Conservation (phyloP, 2,797 vertebrate genomes). For the Vespertilio murinus region DNA sequence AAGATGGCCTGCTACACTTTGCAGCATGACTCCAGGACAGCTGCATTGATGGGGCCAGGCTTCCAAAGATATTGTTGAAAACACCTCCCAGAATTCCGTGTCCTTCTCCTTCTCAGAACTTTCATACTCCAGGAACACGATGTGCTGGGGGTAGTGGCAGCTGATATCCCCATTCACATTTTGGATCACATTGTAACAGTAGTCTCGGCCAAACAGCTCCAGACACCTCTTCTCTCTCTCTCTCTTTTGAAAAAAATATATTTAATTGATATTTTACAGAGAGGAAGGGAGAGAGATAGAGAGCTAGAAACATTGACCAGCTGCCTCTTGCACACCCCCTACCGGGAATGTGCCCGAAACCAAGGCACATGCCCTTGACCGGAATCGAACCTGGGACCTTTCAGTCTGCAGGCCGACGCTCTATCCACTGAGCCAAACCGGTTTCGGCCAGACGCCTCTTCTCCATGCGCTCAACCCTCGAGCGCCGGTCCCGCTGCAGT, state of each 20-base stretch:
- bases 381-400: too few species aligned
- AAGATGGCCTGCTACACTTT: neutral
- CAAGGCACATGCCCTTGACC: too few species aligned
- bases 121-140: slow-evolving; percentile 95
- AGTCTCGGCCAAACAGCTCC: slow-evolving; percentile 95
- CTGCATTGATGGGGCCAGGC: neutral
- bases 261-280: too few species aligned
- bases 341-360: too few species aligned
- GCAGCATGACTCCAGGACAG: neutral
- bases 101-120: slow-evolving; percentile 89
- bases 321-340: too few species aligned
- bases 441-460: too few species aligned
- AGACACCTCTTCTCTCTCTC: too few species aligned
- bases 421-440: too few species aligned
- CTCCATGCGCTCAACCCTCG: slow-evolving; percentile 93
- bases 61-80: neutral
- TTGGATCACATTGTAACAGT: slow-evolving; percentile 94
- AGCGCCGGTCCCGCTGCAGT: slow-evolving; percentile 85
- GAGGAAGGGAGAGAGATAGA: too few species aligned
- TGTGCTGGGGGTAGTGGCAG: slow-evolving; percentile 96
- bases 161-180: slow-evolving; percentile 95
- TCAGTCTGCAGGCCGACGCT: too few species aligned
- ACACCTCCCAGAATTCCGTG: slow-evolving; percentile 76
- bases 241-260: too few species aligned
- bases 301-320: too few species aligned